Evolutionary conservation across 2,888 invertebrate genomes (phyloP).

Genomic region (Parascotia fuliginaria): DNA sequence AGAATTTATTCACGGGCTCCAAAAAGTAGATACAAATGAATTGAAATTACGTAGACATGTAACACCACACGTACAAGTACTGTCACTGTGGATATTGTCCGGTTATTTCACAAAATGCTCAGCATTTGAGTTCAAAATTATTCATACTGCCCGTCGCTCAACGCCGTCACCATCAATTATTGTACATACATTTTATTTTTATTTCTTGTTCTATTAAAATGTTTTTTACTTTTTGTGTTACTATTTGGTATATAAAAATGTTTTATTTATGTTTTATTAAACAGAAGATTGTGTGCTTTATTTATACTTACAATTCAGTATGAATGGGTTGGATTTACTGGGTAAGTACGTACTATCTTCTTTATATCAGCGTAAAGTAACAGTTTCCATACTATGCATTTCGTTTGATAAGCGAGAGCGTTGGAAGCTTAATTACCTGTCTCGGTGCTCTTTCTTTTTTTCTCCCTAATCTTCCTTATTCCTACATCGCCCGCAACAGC

Average conservation of each 20-base stretch:
- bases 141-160: slow-evolving; percentile 18
- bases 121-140: slow-evolving; percentile 20
- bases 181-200: slow-evolving; percentile 6
- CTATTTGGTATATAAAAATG: not conserved
- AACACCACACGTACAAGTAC: slow-evolving; percentile 7
- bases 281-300: too few relatives aligned
- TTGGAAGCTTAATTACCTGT: too few relatives aligned
- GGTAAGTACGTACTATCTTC: too few relatives aligned
- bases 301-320: too few relatives aligned
- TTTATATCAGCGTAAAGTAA: too few relatives aligned
- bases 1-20: slow-evolving; percentile 18
- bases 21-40: slow-evolving; percentile 42
- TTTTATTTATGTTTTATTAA: too few relatives aligned
- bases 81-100: slow-evolving; percentile 21
- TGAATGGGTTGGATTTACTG: too few relatives aligned
- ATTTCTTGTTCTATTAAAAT: not conserved
- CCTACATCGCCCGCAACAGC: too few relatives aligned
- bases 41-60: slow-evolving; percentile 38
- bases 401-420: too few relatives aligned
- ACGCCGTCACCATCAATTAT: slow-evolving; percentile 22
- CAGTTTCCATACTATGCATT: too few relatives aligned
- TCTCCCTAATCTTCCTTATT: too few relatives aligned
- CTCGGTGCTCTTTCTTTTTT: too few relatives aligned
- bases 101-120: slow-evolving; percentile 19
- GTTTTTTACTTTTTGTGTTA: not conserved